Evolutionary conservation across 2,888 invertebrate genomes (phyloP), one percentile per base, ranked within the genome.

Genomic region (Phanerotoma sp.): DNA sequence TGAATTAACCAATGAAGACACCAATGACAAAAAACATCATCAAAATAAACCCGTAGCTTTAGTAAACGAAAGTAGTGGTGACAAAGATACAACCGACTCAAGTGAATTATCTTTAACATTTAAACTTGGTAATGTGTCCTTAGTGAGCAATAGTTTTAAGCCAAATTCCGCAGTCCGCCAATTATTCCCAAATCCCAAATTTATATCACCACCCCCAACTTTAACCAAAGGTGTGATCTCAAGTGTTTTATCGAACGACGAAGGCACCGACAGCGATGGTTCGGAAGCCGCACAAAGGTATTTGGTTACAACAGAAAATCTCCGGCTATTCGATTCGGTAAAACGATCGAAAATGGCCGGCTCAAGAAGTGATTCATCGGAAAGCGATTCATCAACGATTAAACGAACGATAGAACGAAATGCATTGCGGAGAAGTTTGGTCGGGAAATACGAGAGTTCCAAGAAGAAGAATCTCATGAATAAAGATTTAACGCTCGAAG

Each of bases 91-190:
- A 5, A 72, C 75, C 15, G 79, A 80, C 57, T 70, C 75, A 2
- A 61, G 79, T 15, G 83, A 83, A 65, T 77, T 83, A 71, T 82
- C 80, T 59, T 68, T 84, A 30, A 81, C 82, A 5, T 82, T 84
- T 68, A 82, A 83, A 66, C 73, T 84, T 22, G 83, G 82, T 28
- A 81, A 80, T 63, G 81, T 81, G 56, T 79, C 82, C 13, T 70
- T 83, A 45, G 79, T 81, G 38, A 79, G 80, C 13, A 83, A 84
- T 66, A 83, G 82, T 62, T 68, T 82, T 37, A 82, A 83, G 62
- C 84, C 90, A 5, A 91, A 91, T 74, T 92, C 92, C 0, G 93
- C 93, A 3, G 89, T 92, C 6, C 83, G 91, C 52, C 92, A 93
- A 71, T 78, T 93, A 48, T 93, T 93, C 74, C 91, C 91, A 18